Evolutionary conservation across 2,113 vertebrate species (phyloP).

Genomic region (Melanerpes formicivorus): DNA sequence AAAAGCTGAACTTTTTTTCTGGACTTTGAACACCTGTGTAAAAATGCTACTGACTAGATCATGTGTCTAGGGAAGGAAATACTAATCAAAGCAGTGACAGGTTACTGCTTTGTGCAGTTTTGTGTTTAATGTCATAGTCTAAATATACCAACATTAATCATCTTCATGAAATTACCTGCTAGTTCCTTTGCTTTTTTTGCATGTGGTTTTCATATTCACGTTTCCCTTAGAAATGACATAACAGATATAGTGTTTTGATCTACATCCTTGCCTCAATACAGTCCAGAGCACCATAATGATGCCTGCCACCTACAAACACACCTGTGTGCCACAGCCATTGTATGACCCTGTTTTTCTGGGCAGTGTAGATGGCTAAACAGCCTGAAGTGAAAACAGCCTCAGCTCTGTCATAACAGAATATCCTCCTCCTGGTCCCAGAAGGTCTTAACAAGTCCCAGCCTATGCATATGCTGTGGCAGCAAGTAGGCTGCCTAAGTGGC

Average conservation of each 20-base stretch:
- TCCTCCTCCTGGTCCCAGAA: neutral
- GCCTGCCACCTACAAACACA: neutral
- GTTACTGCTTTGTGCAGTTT: neutral
- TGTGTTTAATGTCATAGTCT: neutral
- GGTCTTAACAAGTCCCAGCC: neutral
- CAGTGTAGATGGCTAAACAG: neutral
- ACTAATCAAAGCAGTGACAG: neutral
- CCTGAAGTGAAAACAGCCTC: neutral
- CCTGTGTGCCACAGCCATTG: neutral
- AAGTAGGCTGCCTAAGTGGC: neutral
- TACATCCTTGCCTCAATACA: neutral
- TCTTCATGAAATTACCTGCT: neutral
- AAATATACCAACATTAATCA: neutral
- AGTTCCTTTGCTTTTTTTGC: neutral
- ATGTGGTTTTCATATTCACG: neutral
- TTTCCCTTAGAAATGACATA: neutral
- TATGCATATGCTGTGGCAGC: neutral
- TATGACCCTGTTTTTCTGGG: neutral
- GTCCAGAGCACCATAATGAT: neutral
- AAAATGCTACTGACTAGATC: neutral
- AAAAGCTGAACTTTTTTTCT: neutral
- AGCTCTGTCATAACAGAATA: neutral
- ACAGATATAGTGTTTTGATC: neutral
- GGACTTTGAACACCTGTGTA: neutral
- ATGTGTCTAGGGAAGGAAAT: neutral